A percentile compares a stretch with the other conserved stretches of the same genome.
Evolutionary conservation across 2,113 vertebrate genomes (phyloP).

Genomic region (Chaenocephalus aceratus): DNA sequence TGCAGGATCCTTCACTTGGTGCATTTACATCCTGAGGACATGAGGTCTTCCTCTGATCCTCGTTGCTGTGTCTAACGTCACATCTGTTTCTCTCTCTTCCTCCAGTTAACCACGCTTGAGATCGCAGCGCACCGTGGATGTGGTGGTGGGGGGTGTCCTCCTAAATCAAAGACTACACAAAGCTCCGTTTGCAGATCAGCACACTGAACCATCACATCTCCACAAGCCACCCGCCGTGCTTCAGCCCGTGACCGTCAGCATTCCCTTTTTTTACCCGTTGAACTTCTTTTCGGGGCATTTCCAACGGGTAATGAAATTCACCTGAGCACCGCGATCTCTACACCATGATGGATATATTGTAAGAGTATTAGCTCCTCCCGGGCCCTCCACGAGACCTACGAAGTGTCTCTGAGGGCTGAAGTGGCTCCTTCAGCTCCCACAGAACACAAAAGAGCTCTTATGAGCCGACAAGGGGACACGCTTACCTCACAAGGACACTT

Average conservation of each 20-base stretch:
- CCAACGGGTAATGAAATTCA: slow-evolving; percentile 21
- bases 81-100: slow-evolving; percentile 52
- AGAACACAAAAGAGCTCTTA: slow-evolving; percentile 44
- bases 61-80: slow-evolving; percentile 35
- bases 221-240: slow-evolving; percentile 79
- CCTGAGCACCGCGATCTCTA: slow-evolving; percentile 26
- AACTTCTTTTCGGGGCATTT: slow-evolving; percentile 26
- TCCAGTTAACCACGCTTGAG: slow-evolving; percentile 93
- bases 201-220: slow-evolving; percentile 81
- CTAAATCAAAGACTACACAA: slow-evolving; percentile 84
- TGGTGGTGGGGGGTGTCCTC: slow-evolving; percentile 82
- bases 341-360: slow-evolving; percentile 26
- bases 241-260: slow-evolving; percentile 34
- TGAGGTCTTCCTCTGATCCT: not conserved
- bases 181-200: slow-evolving; percentile 78
- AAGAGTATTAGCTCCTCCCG: slow-evolving; percentile 16
- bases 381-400: slow-evolving; percentile 18
- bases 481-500: slow-evolving; percentile 66
- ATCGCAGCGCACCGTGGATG: slow-evolving; percentile 81
- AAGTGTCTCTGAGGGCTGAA: slow-evolving; percentile 9
- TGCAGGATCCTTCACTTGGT: not conserved
- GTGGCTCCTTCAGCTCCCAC: slow-evolving; percentile 9
- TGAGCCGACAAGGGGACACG: slow-evolving; percentile 29
- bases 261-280: not conserved
- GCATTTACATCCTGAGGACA: not conserved